A percentile compares a stretch with the other conserved stretches of the same genome.
phyloP scores from a whole-genome alignment of 64 coral and sea anemone species.

The Dendronephthya gigantea region DNA sequence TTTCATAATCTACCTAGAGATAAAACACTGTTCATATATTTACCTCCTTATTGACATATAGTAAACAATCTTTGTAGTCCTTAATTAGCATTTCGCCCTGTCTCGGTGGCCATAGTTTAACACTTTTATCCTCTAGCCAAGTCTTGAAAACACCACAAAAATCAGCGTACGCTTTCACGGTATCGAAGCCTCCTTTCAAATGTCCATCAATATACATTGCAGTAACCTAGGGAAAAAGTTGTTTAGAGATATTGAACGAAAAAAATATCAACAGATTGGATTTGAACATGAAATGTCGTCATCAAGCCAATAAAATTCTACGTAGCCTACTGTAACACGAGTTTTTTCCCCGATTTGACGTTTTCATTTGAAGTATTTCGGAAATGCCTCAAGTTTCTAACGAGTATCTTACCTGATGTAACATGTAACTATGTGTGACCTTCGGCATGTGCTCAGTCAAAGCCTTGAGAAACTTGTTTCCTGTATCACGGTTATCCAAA shows the following conservation, averaged over 20 bases:
- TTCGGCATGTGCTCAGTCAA: slow-evolving; percentile 97
- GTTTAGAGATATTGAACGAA: neutral
- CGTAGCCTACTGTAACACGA: neutral
- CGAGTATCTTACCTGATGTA: slow-evolving; percentile 60
- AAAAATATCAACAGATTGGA: too few species aligned
- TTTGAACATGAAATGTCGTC: too few species aligned
- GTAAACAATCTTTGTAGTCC: slow-evolving; percentile 82
- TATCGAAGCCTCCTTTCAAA: slow-evolving; percentile 92
- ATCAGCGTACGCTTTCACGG: slow-evolving; percentile 95
- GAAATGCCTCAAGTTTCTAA: too few species aligned
- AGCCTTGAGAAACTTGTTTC: slow-evolving; percentile 94
- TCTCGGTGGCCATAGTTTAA: slow-evolving; percentile 78
- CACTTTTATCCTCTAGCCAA: slow-evolving; percentile 96
- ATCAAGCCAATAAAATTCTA: neutral
- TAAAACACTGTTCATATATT: neutral
- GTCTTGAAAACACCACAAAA: slow-evolving; percentile 99
- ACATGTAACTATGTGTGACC: slow-evolving; percentile 97
- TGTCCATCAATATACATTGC: slow-evolving; percentile 96
- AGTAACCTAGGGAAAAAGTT: slow-evolving; percentile 64
- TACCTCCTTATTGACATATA: slow-evolving; percentile 94
- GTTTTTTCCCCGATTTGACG: neutral
- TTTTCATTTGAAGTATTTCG: too few species aligned
- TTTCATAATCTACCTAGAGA: too few species aligned
- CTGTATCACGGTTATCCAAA: slow-evolving; percentile 89
- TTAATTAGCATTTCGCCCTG: slow-evolving; percentile 97